These are phyloP conservation scores for Chrysopilus asiliformis DNA, from an alignment of 2,888 invertebrate genomes.

Conservation along the genomic window DNA sequence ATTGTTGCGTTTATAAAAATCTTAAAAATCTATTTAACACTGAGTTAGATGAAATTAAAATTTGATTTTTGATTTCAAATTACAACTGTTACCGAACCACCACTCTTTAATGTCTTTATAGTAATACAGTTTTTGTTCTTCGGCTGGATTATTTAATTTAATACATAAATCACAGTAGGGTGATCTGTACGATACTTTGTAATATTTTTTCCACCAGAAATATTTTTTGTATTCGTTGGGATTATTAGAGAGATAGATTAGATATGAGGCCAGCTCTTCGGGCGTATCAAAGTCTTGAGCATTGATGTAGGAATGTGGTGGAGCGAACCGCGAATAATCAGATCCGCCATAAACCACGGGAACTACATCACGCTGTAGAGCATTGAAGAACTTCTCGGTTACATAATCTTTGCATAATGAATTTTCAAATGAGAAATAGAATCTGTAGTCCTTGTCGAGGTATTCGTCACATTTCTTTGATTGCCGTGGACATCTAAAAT, in stretches of 20 bases:
- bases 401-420: constrained; percentile 55
- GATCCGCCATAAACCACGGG: constrained; percentile 57
- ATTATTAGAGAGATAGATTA: constrained; percentile 34
- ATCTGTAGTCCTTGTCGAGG: constrained; percentile 45
- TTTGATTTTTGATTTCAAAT: background rate
- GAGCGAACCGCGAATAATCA: constrained; percentile 45
- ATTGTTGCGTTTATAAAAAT: too few relatives aligned
- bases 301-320: constrained; percentile 49
- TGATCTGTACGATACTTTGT: constrained; percentile 30
- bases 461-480: constrained; percentile 30
- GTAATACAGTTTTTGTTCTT: constrained; percentile 1
- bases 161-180: constrained; percentile 23
- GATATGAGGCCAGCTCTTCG: constrained; percentile 42
- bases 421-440: constrained; percentile 55
- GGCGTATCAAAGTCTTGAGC: constrained; percentile 46
- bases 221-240: constrained; percentile 47
- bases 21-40: too few relatives aligned
- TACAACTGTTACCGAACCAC: constrained; percentile 2
- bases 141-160: constrained; percentile 3
- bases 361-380: constrained; percentile 35
- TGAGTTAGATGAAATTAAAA: too few relatives aligned
- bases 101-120: constrained; percentile 6
- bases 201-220: constrained; percentile 49
- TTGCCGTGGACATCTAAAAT: constrained; percentile 23
- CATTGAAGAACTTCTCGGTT: constrained; percentile 44